Evolutionary conservation across 2,888 invertebrate genomes (phyloP).

Genomic region (Acanthosoma haemorrhoidale): DNA sequence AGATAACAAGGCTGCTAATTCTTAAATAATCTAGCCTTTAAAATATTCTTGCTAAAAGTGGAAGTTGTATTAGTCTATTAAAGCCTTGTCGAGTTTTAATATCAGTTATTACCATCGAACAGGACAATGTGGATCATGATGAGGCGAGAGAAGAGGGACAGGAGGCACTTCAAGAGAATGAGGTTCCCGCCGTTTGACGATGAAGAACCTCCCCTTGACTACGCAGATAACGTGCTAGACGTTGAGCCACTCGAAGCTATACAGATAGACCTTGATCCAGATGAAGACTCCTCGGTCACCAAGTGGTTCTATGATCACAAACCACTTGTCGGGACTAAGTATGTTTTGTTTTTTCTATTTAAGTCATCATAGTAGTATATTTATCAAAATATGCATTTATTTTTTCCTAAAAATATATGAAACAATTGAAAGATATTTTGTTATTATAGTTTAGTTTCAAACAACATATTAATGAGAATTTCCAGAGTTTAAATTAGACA

Average conservation of each 20-base stretch:
- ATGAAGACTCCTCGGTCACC: constrained; percentile 85
- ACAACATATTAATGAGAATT: too few species aligned
- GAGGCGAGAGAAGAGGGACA: constrained; percentile 96
- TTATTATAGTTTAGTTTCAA: too few species aligned
- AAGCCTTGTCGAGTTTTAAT: neutral
- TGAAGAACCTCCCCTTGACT: constrained; percentile 98
- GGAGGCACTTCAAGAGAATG: constrained; percentile 98
- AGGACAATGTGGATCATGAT: constrained; percentile 99
- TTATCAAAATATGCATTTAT: too few species aligned
- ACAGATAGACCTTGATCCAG: constrained; percentile 93
- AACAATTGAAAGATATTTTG: too few species aligned
- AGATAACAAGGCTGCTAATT: neutral
- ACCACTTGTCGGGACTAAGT: constrained; percentile 86
- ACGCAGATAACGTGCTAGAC: constrained; percentile 97
- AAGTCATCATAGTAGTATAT: too few species aligned
- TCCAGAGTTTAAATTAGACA: too few species aligned
- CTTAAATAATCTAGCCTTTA: too few species aligned
- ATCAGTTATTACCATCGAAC: neutral
- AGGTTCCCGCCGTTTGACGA: constrained; percentile 99
- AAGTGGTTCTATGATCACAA: constrained; percentile 99
- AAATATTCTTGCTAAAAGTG: too few species aligned
- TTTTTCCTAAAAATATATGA: too few species aligned
- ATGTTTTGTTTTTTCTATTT: too few species aligned
- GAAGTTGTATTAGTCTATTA: too few species aligned
- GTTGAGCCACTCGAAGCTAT: constrained; percentile 99